phyloP scores from a whole-genome alignment of 2,797 vertebrate species.

The Aulostomus chinensis region DNA sequence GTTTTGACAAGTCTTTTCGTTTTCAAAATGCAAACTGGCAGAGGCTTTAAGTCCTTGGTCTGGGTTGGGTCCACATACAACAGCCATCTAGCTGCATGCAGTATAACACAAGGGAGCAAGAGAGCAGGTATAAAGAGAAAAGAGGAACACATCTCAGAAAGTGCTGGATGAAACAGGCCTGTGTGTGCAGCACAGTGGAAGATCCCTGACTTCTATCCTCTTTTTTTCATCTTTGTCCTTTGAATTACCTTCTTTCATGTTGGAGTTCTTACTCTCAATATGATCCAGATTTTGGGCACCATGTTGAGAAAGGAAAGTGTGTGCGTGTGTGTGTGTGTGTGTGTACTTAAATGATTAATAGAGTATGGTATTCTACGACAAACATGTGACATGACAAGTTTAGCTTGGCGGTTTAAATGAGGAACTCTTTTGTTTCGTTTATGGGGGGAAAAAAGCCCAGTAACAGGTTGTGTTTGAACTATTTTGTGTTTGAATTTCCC shows the following conservation, averaged over 20 bases:
- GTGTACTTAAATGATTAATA: not conserved
- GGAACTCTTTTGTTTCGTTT: slow-evolving; percentile 3
- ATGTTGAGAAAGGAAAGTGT: slow-evolving; percentile 4
- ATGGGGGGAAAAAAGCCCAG: not conserved
- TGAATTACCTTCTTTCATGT: slow-evolving; percentile 10
- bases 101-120: slow-evolving; percentile 38
- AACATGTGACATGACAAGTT: slow-evolving; percentile 1
- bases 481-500: slow-evolving; percentile 19
- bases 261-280: slow-evolving; percentile 10
- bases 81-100: slow-evolving; percentile 15
- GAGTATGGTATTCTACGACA: not conserved
- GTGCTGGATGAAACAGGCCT: slow-evolving; percentile 10
- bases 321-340: not conserved
- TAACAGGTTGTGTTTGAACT: slow-evolving; percentile 4
- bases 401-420: slow-evolving; percentile 11
- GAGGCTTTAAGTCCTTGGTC: slow-evolving; percentile 34
- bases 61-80: slow-evolving; percentile 20
- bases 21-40: slow-evolving; percentile 62
- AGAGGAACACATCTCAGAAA: slow-evolving; percentile 1
- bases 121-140: slow-evolving; percentile 17
- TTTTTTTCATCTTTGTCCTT: slow-evolving; percentile 17
- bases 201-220: slow-evolving; percentile 29
- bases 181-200: slow-evolving; percentile 20
- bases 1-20: slow-evolving; percentile 65
- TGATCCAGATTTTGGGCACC: slow-evolving; percentile 5